phyloP scores from a whole-genome alignment of 2,113 vertebrate species.

The Thinocorus orbignyianus region DNA sequence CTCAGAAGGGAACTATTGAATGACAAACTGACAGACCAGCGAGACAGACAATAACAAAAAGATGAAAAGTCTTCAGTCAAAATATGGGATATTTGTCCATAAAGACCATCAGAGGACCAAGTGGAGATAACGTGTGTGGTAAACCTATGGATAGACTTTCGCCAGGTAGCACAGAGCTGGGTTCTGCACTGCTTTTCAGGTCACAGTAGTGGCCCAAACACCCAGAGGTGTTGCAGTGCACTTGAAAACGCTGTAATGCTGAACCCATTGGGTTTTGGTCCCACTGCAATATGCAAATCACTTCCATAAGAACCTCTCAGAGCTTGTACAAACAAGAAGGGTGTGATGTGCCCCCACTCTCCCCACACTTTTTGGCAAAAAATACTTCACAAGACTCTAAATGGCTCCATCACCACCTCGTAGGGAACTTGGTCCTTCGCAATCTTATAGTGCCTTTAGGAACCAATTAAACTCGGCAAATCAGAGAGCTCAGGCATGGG shows the following conservation, averaged over 20 bases:
- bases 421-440: not conserved
- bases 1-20: not conserved
- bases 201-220: not conserved
- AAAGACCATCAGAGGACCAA: not conserved
- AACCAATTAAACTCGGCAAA: not conserved
- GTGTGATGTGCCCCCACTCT: accelerated
- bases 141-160: not conserved
- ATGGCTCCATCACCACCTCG: not conserved
- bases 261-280: not conserved
- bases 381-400: not conserved
- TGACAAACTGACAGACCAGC: not conserved
- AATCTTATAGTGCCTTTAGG: not conserved
- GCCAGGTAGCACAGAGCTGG: not conserved
- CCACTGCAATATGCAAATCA: accelerated
- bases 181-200: not conserved
- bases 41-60: not conserved
- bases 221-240: not conserved
- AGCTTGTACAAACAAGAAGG: not conserved
- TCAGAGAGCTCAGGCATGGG: not conserved
- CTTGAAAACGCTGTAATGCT: not conserved
- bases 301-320: not conserved
- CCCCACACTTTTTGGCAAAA: not conserved
- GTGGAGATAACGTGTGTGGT: not conserved
- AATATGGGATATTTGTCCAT: not conserved
- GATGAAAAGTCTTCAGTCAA: not conserved